Percentiles rank a stretch among this genome's conserved stretches.
Evolutionary conservation across 64 coral and sea anemone species (phyloP).

Genomic region (Anthopleura sola): DNA sequence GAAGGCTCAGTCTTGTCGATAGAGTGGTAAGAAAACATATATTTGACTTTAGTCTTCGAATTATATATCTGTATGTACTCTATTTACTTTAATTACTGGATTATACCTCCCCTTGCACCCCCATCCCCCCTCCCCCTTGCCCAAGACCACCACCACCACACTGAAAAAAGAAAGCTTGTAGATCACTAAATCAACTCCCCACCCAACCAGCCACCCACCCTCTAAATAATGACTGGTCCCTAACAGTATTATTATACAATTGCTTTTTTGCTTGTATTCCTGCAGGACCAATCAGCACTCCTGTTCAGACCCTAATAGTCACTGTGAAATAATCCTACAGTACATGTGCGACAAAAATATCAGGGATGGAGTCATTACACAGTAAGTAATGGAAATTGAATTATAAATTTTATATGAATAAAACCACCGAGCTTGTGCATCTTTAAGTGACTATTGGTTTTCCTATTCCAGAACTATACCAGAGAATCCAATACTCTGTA

Average conservation of each 20-base stretch:
- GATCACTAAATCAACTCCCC: too few relatives aligned
- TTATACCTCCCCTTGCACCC: too few relatives aligned
- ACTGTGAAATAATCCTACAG: conserved; percentile 84
- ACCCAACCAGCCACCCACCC: too few relatives aligned
- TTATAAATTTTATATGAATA: too few relatives aligned
- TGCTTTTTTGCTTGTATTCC: background rate
- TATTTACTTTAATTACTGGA: background rate
- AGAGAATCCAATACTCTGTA: conserved; percentile 72
- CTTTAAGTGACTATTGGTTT: background rate
- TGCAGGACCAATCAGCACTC: conserved; percentile 89
- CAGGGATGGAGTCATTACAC: conserved; percentile 71
- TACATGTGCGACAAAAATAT: conserved; percentile 82
- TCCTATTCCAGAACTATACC: conserved; percentile 81
- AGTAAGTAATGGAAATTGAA: conserved; percentile 38
- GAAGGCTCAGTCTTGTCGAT: conserved; percentile 66
- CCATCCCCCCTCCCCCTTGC: too few relatives aligned
- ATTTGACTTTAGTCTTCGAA: too few relatives aligned
- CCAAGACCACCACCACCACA: too few relatives aligned
- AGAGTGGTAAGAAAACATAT: conserved; percentile 54
- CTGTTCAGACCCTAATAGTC: conserved; percentile 67
- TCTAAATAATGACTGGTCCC: too few relatives aligned
- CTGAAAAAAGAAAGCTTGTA: too few relatives aligned
- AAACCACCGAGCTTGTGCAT: too few relatives aligned
- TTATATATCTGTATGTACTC: background rate
- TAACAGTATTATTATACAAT: too few relatives aligned